Evolutionary conservation across 2,888 invertebrate species (phyloP).

Genomic region (Nebria brevicollis): DNA sequence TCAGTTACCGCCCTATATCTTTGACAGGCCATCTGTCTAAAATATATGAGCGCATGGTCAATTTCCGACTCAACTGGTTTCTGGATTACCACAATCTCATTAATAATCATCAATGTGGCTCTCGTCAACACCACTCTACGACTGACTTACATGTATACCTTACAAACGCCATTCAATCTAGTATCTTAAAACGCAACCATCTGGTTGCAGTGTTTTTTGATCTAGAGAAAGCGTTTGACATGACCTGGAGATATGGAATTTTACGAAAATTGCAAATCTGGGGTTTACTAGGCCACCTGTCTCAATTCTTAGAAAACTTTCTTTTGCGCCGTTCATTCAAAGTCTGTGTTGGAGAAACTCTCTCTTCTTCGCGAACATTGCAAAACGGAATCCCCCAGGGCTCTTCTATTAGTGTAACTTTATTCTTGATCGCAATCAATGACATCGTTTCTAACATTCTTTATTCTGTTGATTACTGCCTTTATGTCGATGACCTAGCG

Average conservation of each 20-base stretch:
- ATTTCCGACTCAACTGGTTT: constrained; percentile 15
- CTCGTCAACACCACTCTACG: background rate
- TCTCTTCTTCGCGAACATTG: too few species aligned
- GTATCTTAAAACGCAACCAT: background rate
- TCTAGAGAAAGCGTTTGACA: constrained; percentile 10
- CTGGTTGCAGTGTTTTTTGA: constrained; percentile 5
- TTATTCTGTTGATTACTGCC: too few species aligned
- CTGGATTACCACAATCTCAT: background rate
- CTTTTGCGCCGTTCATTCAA: background rate
- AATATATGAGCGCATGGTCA: constrained; percentile 24
- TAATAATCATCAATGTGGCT: background rate
- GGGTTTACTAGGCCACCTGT: too few species aligned
- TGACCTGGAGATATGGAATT: constrained; percentile 16
- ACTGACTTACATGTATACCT: background rate
- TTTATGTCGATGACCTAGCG: too few species aligned
- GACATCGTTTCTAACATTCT: too few species aligned
- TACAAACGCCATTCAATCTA: constrained; percentile 8
- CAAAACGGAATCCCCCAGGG: too few species aligned
- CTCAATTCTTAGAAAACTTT: too few species aligned
- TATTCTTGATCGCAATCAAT: too few species aligned
- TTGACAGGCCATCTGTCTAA: constrained; percentile 16
- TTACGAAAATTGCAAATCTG: too few species aligned
- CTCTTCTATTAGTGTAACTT: too few species aligned
- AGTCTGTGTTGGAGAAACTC: background rate
- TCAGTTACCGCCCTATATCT: constrained; percentile 21